These are phyloP conservation scores for Naja naja DNA, from an alignment of 2,113 vertebrate species.

Conservation along the genomic window DNA sequence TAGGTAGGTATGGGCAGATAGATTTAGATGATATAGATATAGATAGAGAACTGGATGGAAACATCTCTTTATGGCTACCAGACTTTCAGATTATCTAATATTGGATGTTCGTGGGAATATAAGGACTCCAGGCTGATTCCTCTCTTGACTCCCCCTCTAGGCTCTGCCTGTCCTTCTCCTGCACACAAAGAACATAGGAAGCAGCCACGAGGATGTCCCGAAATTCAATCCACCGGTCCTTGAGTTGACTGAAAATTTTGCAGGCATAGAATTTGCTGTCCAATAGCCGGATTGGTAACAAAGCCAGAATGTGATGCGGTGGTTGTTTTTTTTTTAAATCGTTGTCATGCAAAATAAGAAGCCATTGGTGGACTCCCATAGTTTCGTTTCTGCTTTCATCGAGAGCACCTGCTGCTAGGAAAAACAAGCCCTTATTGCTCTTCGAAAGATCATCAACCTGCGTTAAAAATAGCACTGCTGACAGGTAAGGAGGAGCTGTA, in stretches of 20 bases:
- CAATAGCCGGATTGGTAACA: background rate
- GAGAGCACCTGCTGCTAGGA: background rate
- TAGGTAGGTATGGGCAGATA: too few relatives aligned
- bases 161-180: background rate
- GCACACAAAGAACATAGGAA: background rate
- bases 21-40: too few relatives aligned
- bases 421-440: background rate
- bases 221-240: background rate
- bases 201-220: background rate
- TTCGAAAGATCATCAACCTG: background rate
- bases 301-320: background rate
- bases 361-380: background rate
- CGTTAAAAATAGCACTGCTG: background rate
- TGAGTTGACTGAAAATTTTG: background rate
- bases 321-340: background rate
- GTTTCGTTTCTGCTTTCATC: background rate
- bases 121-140: background rate
- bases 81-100: background rate
- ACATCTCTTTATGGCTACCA: background rate
- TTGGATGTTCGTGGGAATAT: background rate
- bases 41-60: background rate
- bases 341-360: background rate
- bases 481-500: background rate
- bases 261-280: background rate
- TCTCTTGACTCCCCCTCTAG: background rate